Evolutionary conservation across 2,797 vertebrate species (phyloP), one percentile per base, ranked within the genome.

Genomic region (Taenioides sp.): DNA sequence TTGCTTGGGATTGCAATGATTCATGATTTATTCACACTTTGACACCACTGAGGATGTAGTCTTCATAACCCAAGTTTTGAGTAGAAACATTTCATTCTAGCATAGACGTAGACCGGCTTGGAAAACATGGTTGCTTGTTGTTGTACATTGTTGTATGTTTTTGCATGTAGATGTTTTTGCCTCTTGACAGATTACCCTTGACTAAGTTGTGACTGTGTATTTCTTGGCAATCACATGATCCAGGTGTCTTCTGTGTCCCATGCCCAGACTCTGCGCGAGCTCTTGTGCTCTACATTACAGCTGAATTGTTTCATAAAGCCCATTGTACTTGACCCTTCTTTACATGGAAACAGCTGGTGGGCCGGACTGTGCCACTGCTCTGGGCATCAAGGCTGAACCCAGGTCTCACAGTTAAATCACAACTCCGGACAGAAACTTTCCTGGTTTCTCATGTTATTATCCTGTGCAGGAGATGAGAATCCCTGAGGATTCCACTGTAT

Each of bases 301-400:
- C 68, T 73, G 86, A 76, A 93, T 94, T 94, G 93, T 94, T 93
- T 81, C 80, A 28, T 22, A 58, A 61, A 67, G 78, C 79, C 76
- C 86, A 91, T 89, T 91, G 87, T 85, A 73, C 31, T 60, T 88
- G 87, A 87, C 88, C 88, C 86, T 67, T 73, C 77, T 88, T 85
- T 69, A 81, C 67, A 59, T 80, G 90, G 92, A 94, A 94, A 88
- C 94, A 94, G 92, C 93, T 94, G 90, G 85, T 84, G 86, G 84
- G 85, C 88, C 86, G 84, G 88, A 80, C 82, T 76, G 84, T 79
- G 84, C 80, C 77, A 82, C 82, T 60, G 72, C 75, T 79, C 75
- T 77, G 91, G 89, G 87, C 91, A 87, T 72, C 2, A 55, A 80
- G 70, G 67, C 71, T n/a, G 47, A 69, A 49, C 71, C 74, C 73